Evolutionary conservation across 2,797 vertebrate genomes (phyloP).

Genomic region (Xyrichtys novacula): DNA sequence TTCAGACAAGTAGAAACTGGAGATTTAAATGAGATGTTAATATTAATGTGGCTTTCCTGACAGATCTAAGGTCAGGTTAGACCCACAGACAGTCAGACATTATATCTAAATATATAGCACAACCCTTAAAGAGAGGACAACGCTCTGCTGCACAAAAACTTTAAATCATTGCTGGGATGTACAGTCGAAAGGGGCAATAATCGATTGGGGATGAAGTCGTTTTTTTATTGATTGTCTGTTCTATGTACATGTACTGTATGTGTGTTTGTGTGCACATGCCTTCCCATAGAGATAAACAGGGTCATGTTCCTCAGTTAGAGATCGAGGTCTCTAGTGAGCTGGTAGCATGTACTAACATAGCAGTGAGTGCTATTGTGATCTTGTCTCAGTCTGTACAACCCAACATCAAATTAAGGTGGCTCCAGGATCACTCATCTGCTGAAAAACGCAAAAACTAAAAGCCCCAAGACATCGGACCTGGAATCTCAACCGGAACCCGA

Average conservation of each 20-base stretch:
- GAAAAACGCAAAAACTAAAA: slow-evolving; percentile 15
- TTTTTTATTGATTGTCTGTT: slow-evolving; percentile 82
- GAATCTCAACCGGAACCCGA: slow-evolving; percentile 36
- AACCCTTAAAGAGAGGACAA: slow-evolving; percentile 78
- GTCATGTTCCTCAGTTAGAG: slow-evolving; percentile 74
- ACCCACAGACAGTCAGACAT: slow-evolving; percentile 68
- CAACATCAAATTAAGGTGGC: slow-evolving; percentile 61
- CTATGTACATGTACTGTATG: slow-evolving; percentile 79
- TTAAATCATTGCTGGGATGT: slow-evolving; percentile 85
- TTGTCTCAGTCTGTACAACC: slow-evolving; percentile 70
- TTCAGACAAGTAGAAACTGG: slow-evolving; percentile 58
- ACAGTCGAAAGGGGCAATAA: slow-evolving; percentile 85
- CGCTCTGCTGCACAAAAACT: slow-evolving; percentile 84
- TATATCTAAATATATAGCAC: slow-evolving; percentile 76
- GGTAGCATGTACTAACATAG: slow-evolving; percentile 73
- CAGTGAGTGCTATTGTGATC: slow-evolving; percentile 73
- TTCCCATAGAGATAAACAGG: slow-evolving; percentile 80
- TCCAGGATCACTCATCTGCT: slow-evolving; percentile 57
- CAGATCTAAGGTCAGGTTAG: slow-evolving; percentile 66
- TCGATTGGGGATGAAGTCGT: slow-evolving; percentile 69
- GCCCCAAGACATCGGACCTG: slow-evolving; percentile 20
- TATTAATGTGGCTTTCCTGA: slow-evolving; percentile 70
- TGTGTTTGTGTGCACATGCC: slow-evolving; percentile 77
- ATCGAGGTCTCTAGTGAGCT: slow-evolving; percentile 60
- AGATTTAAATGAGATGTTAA: slow-evolving; percentile 74